Base-by-base conservation (phyloP, 2,797 vertebrate genomes). In the Gobionotothen gibberifrons region DNA sequence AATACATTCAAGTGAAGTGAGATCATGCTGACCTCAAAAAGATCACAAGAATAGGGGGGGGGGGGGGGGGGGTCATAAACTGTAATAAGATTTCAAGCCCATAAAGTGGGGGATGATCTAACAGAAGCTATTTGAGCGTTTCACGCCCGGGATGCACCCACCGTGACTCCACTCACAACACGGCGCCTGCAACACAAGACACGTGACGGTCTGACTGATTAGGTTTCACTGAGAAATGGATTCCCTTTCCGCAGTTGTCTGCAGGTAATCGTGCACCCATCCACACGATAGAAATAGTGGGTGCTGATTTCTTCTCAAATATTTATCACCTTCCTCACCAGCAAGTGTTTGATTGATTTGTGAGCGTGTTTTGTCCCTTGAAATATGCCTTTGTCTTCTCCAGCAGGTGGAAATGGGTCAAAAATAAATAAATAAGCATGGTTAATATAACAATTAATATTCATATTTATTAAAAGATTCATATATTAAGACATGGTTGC, bases 181-280 rank as follows among this genome's bases (percentile, higher is more conserved):
- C 59, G 73, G 53, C 4, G 67, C 61, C 82, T 83, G 79, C 77
- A 73, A 71, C 61, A 70, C 43, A 62, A 68, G 79, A 78, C 74
- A 82, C 47, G 55, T 84, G 79, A 88, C 49, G 46, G 51, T 72
- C 61, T 22, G 44, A 56, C 72, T 44, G 86, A 88, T 94, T 79
- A 53, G 62, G 69, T 94, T 93, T 92, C 91, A 85, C 52, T 21
- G 26, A 75, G 88, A 89, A 85, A 84, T 48, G 56, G 67, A 67
- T 87, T 87, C 62, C 19, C 73, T 72, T 72, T 67, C 69, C 56
- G 66, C 90, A 92, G 85, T 90, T 90, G 89, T 87, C 74, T 82
- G 67, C 78, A 75, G 63, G 74, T 67, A 75, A 78, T 72, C 43
- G 2, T 29, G 40, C 69, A 65, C 69, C 66, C 54, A 71, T 60